A percentile compares a stretch with the other conserved stretches of the same genome.
phyloP scores from a whole-genome alignment of 2,797 vertebrate species.

The Catamblyrhynchus diadema region DNA sequence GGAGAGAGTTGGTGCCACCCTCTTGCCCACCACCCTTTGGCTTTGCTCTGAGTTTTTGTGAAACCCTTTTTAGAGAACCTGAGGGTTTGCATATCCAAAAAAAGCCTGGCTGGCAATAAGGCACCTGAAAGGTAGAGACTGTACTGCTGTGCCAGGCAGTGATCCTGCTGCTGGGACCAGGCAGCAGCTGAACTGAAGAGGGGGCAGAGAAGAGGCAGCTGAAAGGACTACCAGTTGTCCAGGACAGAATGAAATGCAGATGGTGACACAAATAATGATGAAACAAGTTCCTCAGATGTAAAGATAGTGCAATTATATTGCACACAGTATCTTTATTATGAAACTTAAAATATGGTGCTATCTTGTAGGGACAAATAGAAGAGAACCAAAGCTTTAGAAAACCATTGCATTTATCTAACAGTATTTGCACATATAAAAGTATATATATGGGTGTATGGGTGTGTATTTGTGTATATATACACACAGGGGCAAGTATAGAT shows the following conservation, averaged over 20 bases:
- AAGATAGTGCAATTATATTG: background rate
- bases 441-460: background rate
- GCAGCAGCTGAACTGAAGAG: background rate
- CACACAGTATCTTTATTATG: background rate
- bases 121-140: background rate
- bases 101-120: background rate
- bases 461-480: background rate
- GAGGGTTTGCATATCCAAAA: background rate
- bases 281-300: background rate
- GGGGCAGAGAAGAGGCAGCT: background rate
- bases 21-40: background rate
- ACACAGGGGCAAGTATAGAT: background rate
- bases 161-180: background rate
- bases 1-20: background rate
- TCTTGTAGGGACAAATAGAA: background rate
- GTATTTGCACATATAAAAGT: background rate
- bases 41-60: background rate
- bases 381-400: background rate
- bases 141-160: rapidly evolving
- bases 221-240: background rate
- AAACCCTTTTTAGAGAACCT: background rate
- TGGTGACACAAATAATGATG: background rate
- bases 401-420: background rate
- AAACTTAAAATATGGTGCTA: background rate
- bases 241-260: background rate